phyloP scores from a whole-genome alignment of 2,113 vertebrate species.

The Suncus etruscus region DNA sequence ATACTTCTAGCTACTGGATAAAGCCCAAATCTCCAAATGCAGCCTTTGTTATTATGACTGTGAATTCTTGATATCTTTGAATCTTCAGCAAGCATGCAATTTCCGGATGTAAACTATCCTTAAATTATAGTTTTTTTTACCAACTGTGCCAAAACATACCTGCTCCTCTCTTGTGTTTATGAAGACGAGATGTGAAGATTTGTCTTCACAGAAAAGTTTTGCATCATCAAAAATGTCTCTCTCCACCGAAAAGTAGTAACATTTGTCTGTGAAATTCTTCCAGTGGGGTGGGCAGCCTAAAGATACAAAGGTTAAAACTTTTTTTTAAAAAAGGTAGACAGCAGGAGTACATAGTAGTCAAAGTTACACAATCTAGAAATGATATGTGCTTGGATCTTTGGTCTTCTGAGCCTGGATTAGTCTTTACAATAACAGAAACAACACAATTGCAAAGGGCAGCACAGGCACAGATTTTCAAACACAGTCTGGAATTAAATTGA shows the following conservation, averaged over 20 bases:
- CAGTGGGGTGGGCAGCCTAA: slow-evolving; percentile 92
- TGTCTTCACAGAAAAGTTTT: slow-evolving; percentile 89
- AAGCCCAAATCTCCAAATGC: neutral
- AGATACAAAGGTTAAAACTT: slow-evolving; percentile 69
- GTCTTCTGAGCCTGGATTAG: slow-evolving; percentile 24
- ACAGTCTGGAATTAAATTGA: neutral
- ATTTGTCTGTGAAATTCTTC: slow-evolving; percentile 92
- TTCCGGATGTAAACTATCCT: slow-evolving; percentile 63
- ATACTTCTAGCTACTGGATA: neutral
- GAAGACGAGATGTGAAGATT: slow-evolving; percentile 90
- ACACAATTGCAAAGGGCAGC: neutral
- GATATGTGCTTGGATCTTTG: neutral
- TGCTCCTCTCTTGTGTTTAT: slow-evolving; percentile 94
- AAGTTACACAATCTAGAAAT: neutral
- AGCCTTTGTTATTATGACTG: slow-evolving; percentile 40
- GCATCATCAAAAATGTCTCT: slow-evolving; percentile 92
- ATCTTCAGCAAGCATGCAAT: slow-evolving; percentile 39
- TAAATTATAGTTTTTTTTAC: slow-evolving; percentile 62
- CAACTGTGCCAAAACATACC: slow-evolving; percentile 85
- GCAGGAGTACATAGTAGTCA: neutral
- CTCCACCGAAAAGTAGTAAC: slow-evolving; percentile 95
- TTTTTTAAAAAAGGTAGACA: neutral
- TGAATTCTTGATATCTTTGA: slow-evolving; percentile 17
- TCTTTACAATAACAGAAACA: slow-evolving; percentile 25
- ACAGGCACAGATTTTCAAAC: neutral